Evolutionary conservation across 2,113 vertebrate species (phyloP).

Genomic region (rat (Rattus norvegicus)): GRCr8 NC_086021.1:131848501-131849000

Average conservation of each 20-base stretch:
- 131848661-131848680: neutral
- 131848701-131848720: neutral
- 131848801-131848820: neutral
- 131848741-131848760: neutral
- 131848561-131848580: too few species aligned
- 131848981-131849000: neutral
- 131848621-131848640: neutral
- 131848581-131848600: too few species aligned
- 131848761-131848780: neutral
- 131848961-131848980: neutral
- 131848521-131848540: neutral
- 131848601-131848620: too few species aligned
- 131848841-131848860: neutral
- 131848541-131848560: too few species aligned
- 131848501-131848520: neutral
- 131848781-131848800: neutral
- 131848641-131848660: neutral
- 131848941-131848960: neutral
- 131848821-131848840: neutral
- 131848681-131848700: neutral
- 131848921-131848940: neutral
- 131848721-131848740: neutral
- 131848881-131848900: neutral
- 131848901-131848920: neutral
- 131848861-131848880: neutral